Percentiles rank a stretch among this genome's conserved stretches.
Evolutionary conservation across 2,888 invertebrate genomes (phyloP).

Genomic region (Orgyia antiqua): DNA sequence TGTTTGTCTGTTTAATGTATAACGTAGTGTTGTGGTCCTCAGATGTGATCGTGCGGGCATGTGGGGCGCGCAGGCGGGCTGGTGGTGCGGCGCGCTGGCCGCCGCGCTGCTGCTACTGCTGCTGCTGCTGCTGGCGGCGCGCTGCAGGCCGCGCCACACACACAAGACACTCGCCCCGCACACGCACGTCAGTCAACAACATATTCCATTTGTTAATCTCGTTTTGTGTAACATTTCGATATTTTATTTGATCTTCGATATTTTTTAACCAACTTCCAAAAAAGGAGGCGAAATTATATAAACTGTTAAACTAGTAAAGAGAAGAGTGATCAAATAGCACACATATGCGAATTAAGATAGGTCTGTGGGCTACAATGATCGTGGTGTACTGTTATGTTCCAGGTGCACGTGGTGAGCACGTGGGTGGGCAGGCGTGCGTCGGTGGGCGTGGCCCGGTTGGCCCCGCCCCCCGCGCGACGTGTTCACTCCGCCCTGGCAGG

Average conservation of each 20-base stretch:
- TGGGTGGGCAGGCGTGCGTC: conserved; percentile 23
- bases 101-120: conserved; percentile 55
- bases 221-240: too few relatives aligned
- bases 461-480: conserved; percentile 22
- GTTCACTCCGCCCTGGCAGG: conserved; percentile 24
- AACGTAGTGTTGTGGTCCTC: conserved; percentile 12
- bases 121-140: conserved; percentile 48
- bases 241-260: too few relatives aligned
- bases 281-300: too few relatives aligned
- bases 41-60: conserved; percentile 65
- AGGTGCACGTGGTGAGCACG: conserved; percentile 62
- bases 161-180: conserved; percentile 14
- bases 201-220: too few relatives aligned
- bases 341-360: too few relatives aligned
- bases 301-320: too few relatives aligned
- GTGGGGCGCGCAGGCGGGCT: conserved; percentile 63
- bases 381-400: too few relatives aligned
- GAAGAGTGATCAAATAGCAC: too few relatives aligned
- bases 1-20: too few relatives aligned
- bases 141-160: conserved; percentile 41
- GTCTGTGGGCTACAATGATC: too few relatives aligned
- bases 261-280: too few relatives aligned
- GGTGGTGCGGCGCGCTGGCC: conserved; percentile 65
- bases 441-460: conserved; percentile 10
- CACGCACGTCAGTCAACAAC: not conserved